Evolutionary conservation across 2,113 vertebrate species (phyloP), one percentile per base, ranked within the genome.

Genomic region (Panthera uncia): DNA sequence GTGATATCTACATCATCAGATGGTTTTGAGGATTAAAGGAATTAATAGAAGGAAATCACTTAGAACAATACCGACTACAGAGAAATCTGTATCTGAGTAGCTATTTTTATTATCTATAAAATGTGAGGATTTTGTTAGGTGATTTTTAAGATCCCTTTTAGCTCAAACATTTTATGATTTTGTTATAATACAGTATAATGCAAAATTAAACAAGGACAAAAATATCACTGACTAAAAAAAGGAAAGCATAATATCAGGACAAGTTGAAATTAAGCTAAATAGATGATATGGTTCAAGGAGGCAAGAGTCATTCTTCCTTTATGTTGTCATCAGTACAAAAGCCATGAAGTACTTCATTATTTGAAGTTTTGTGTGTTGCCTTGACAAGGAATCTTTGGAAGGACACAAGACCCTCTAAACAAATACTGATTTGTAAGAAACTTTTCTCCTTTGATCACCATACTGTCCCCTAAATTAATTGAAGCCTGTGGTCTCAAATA

Each of bases 11-110:
- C 29, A 18, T 83, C n/a, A 31, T 41, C 57, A 82, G 36, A 29
- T 84, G 27, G 27, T 80, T 96, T 78, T 93, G 89, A 94, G 14
- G 23, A 94, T 88, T 45, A 84, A 91, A 50, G 52, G n/a, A 68
- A 57, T 74, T 79, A n/a, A 66, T 19, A 83, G 74, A 92, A 86
- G 45, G 87, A 86, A 79, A 88, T 19, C 12, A 41, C 29, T 84
- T 83, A 74, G 5, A 45, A 69, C 3, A 55, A 12, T 55, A 11
- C 48, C 31, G 15, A n/a, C 12, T 76, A 55, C 50, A 52, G 25
- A 94, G 82, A 94, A 89, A 76, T 78, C 23, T 16, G 21, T 11
- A 1, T 74, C 2, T 69, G 23, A 23, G 25, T 79, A 38, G 9
- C 10, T 36, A 11, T 91, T 96, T 81, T 85, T 93, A 4, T 87